These are phyloP conservation scores for Crambe crambe DNA, from an alignment of 37 sponge, comb jelly and placozoan species.

Conservation along the genomic window DNA sequence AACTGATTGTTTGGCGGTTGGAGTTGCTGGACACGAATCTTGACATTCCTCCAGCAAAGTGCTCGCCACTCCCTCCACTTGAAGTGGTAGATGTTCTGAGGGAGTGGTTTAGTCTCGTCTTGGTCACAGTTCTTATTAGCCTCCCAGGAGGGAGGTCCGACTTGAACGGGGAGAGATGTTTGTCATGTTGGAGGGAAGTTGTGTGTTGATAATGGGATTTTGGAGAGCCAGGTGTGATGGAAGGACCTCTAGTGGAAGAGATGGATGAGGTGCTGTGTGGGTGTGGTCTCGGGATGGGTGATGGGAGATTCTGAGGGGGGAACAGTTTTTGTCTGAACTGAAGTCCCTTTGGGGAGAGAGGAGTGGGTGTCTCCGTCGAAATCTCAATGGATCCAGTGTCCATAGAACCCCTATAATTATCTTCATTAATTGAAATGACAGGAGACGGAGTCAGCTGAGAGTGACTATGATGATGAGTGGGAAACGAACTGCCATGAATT, in stretches of 20 bases:
- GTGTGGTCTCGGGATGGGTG: constrained; percentile 24
- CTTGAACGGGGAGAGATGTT: constrained; percentile 43
- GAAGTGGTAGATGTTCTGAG: background rate
- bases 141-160: constrained; percentile 18
- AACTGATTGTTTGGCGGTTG: background rate
- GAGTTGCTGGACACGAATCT: background rate
- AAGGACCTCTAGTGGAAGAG: background rate
- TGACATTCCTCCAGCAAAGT: background rate
- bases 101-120: constrained; percentile 5
- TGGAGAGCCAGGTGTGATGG: background rate
- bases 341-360: constrained; percentile 52
- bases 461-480: background rate
- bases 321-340: constrained; percentile 48
- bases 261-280: background rate
- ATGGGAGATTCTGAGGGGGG: constrained; percentile 11
- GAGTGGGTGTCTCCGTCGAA: constrained; percentile 25
- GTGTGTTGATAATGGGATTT: background rate
- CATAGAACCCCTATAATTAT: background rate
- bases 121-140: background rate
- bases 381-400: background rate
- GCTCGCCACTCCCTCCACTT: background rate
- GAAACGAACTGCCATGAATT: background rate
- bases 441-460: background rate
- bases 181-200: constrained; percentile 25
- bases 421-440: constrained; percentile 4